phyloP scores from a whole-genome alignment of 2,113 vertebrate genomes.

The Sebastes schlegelii region DNA sequence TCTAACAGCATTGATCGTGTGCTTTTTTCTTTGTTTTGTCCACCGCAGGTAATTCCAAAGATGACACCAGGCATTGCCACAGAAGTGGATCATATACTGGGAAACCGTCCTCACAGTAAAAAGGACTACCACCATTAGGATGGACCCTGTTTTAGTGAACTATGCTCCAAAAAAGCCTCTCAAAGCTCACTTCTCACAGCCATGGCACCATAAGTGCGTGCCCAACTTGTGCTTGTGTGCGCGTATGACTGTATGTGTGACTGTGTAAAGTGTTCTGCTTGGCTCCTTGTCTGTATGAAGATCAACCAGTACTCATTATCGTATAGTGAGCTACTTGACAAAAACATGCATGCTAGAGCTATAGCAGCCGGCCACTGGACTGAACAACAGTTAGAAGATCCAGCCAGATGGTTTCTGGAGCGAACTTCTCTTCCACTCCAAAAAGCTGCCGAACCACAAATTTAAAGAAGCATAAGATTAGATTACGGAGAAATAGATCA shows the following conservation, averaged over 20 bases:
- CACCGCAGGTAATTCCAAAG: constrained; percentile 94
- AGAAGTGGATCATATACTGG: constrained; percentile 94
- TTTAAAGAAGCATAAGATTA: constrained; percentile 19
- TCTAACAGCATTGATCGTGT: background rate
- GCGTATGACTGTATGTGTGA: constrained; percentile 55
- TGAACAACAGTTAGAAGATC: constrained; percentile 30
- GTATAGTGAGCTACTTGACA: constrained; percentile 69
- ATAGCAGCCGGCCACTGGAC: constrained; percentile 45
- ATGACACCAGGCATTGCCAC: constrained; percentile 93
- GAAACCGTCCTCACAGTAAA: constrained; percentile 96
- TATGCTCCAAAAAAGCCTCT: constrained; percentile 62
- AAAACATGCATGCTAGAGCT: constrained; percentile 74
- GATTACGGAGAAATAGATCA: constrained; percentile 17
- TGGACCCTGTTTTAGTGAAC: constrained; percentile 52
- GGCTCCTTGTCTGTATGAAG: constrained; percentile 62
- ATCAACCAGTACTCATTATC: constrained; percentile 65
- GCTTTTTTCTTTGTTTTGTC: constrained; percentile 29
- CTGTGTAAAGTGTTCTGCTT: constrained; percentile 65
- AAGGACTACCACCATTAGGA: constrained; percentile 89
- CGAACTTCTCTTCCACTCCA: constrained; percentile 16
- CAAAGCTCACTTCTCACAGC: constrained; percentile 74
- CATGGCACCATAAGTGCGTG: constrained; percentile 71
- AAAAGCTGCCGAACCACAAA: constrained; percentile 29
- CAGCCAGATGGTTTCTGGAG: constrained; percentile 22
- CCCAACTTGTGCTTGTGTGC: constrained; percentile 64